Evolutionary conservation across 2,797 vertebrate genomes (phyloP).

Genomic region (Sparidentex hasta): DNA sequence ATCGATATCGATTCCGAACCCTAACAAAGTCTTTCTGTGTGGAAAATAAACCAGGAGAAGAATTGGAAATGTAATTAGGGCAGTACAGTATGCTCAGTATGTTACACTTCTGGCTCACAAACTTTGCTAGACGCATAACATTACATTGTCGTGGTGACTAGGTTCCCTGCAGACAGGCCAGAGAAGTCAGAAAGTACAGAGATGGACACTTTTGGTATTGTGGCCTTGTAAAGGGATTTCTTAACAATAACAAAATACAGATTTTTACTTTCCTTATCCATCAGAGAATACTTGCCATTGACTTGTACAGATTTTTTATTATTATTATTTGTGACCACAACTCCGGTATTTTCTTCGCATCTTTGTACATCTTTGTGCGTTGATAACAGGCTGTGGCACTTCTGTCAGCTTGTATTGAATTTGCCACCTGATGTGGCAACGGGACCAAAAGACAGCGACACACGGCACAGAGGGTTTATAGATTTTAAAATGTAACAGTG

Average conservation of each 20-base stretch:
- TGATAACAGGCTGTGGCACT: constrained; percentile 29
- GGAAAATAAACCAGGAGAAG: no score
- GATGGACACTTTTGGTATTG: background rate
- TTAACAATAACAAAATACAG: background rate
- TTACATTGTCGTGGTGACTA: no score
- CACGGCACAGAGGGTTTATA: background rate
- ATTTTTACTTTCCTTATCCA: background rate
- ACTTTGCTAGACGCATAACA: no score
- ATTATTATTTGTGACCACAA: constrained; percentile 16
- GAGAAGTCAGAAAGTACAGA: background rate
- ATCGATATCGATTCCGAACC: no score
- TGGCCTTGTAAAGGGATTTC: background rate
- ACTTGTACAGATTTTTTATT: background rate
- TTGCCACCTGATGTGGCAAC: constrained; percentile 45
- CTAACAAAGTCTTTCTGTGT: no score
- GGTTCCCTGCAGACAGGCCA: background rate
- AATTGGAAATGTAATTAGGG: no score
- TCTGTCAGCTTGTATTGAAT: constrained; percentile 43
- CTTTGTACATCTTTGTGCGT: constrained; percentile 5
- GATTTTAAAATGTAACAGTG: constrained; percentile 4
- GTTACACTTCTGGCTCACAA: no score
- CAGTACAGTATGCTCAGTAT: no score
- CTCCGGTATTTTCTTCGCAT: constrained; percentile 31
- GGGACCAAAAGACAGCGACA: constrained; percentile 37
- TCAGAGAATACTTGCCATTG: background rate